These are phyloP conservation scores for Galerucella calmariensis DNA, from an alignment of 2,888 invertebrate species.

Conservation along the genomic window DNA sequence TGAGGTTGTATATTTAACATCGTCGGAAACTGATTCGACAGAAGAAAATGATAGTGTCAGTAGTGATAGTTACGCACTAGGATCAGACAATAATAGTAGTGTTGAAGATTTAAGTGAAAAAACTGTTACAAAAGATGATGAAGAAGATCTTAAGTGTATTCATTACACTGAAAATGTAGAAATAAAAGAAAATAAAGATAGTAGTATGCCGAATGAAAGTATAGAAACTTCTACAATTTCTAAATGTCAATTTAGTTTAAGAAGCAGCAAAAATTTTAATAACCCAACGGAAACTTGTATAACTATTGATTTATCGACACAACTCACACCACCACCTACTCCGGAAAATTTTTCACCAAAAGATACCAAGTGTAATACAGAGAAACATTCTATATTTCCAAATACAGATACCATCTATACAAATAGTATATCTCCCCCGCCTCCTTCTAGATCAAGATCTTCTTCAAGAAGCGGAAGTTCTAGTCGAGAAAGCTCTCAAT, in stretches of 20 bases:
- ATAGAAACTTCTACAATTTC: conserved; percentile 35
- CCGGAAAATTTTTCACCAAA: conserved; percentile 56
- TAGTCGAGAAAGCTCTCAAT: conserved; percentile 69
- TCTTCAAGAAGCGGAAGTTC: conserved; percentile 65
- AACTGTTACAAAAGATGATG: conserved; percentile 19
- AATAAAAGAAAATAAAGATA: conserved; percentile 10
- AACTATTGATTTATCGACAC: conserved; percentile 44
- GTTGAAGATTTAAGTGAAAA: conserved; percentile 36
- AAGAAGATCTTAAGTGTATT: conserved; percentile 12
- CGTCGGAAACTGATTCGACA: conserved; percentile 40
- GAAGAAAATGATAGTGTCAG: conserved; percentile 41
- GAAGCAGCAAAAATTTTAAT: conserved; percentile 27
- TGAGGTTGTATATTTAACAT: conserved; percentile 76
- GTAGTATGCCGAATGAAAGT: conserved; percentile 38
- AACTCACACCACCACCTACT: conserved; percentile 60
- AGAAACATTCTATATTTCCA: background rate
- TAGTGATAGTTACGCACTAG: conserved; percentile 40
- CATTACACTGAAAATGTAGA: conserved; percentile 6
- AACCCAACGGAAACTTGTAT: conserved; percentile 31
- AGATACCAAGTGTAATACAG: conserved; percentile 8
- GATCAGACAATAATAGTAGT: conserved; percentile 29
- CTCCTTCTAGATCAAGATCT: conserved; percentile 50
- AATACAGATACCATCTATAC: conserved; percentile 29
- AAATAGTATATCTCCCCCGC: conserved; percentile 51
- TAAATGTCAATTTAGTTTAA: conserved; percentile 33